Conservation (phyloP, 2,113 vertebrate species). For the Cinclus cinclus region DNA sequence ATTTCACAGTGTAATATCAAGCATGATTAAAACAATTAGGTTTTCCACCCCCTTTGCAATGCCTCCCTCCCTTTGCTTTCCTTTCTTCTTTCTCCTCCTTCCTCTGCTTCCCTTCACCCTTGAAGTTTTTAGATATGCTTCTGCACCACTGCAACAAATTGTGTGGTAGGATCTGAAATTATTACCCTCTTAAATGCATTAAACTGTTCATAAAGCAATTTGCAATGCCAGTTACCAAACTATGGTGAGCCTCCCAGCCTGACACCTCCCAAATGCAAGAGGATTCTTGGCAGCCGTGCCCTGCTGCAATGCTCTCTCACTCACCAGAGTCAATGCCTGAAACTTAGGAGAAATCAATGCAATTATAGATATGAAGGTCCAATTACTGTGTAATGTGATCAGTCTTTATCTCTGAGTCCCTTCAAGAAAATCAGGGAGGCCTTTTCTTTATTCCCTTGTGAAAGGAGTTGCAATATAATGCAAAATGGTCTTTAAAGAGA, state of each 20-base stretch:
- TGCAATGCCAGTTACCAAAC: constrained; percentile 54
- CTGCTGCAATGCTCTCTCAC: constrained; percentile 37
- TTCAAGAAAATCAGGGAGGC: constrained; percentile 41
- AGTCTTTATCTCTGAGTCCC: constrained; percentile 45
- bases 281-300: constrained; percentile 31
- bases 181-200: constrained; percentile 63
- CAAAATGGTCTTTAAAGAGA: neutral
- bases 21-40: constrained; percentile 67
- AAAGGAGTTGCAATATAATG: neutral
- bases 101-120: neutral
- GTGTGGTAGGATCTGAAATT: constrained; percentile 41
- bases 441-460: neutral
- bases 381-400: constrained; percentile 49
- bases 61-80: neutral
- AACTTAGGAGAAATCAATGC: constrained; percentile 66
- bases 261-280: constrained; percentile 45
- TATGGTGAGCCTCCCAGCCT: neutral
- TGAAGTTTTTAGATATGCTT: constrained; percentile 52
- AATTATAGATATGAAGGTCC: constrained; percentile 64
- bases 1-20: constrained; percentile 66
- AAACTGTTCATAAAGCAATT: constrained; percentile 67
- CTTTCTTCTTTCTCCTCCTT: neutral
- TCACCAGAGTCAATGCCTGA: constrained; percentile 12
- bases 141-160: constrained; percentile 54
- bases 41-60: neutral